Evolutionary conservation across 2,113 vertebrate species (phyloP).

Genomic region (Scytalopus superciliaris): DNA sequence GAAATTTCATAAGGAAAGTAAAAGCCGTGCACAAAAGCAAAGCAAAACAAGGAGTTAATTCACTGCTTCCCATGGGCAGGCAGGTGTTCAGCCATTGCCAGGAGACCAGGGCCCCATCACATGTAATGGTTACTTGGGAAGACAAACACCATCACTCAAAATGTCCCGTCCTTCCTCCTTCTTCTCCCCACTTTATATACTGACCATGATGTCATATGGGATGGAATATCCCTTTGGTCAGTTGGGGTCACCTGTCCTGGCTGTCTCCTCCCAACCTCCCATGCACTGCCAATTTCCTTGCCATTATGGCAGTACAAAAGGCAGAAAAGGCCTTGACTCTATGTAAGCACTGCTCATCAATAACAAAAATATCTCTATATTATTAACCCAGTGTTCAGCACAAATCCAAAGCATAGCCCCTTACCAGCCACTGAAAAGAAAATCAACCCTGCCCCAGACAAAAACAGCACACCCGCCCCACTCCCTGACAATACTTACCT

Average conservation of each 20-base stretch:
- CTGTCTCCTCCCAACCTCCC: background rate
- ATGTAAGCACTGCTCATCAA: background rate
- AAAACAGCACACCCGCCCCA: background rate
- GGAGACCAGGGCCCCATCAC: background rate
- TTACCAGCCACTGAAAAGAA: background rate
- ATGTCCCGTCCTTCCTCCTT: background rate
- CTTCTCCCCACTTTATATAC: background rate
- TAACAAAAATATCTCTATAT: background rate
- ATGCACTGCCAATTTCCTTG: background rate
- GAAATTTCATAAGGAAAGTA: background rate
- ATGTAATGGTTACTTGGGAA: accelerated
- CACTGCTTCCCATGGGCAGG: background rate
- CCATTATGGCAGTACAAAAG: background rate
- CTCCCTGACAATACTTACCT: background rate
- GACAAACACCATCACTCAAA: background rate
- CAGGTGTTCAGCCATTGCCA: background rate
- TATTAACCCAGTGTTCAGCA: background rate
- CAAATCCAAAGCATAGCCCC: background rate
- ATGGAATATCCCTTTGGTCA: background rate
- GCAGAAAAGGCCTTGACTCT: background rate
- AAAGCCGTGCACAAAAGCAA: background rate
- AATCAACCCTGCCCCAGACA: background rate
- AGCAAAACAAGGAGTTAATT: background rate
- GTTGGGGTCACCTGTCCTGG: background rate
- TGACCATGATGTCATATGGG: background rate